These are phyloP conservation scores for Neoarius graeffei DNA, from an alignment of 2,113 vertebrate species.

Conservation along the genomic window DNA sequence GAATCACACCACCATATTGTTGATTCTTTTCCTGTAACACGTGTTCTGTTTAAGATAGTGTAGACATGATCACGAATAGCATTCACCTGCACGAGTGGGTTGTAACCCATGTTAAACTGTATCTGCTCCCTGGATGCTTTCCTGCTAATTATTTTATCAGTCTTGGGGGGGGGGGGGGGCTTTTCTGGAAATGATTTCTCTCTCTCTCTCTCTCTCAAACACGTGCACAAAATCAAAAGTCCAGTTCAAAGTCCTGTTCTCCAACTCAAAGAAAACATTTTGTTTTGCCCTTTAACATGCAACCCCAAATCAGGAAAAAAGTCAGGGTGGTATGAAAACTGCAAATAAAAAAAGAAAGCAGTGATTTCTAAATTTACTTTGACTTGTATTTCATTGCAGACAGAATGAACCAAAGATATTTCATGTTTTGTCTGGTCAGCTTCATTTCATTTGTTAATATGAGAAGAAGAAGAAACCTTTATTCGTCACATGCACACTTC, in stretches of 20 bases:
- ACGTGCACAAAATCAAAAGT: neutral
- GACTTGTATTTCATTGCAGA: no score
- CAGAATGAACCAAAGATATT: no score
- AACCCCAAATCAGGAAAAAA: no score
- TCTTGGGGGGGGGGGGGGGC: neutral
- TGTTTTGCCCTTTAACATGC: neutral
- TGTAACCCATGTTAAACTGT: neutral
- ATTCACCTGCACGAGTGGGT: neutral
- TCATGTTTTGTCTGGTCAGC: no score
- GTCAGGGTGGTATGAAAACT: no score
- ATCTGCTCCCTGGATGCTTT: neutral
- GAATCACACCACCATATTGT: neutral
- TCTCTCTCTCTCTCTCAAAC: neutral
- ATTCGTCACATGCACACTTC: no score
- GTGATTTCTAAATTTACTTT: no score
- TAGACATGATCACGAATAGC: neutral
- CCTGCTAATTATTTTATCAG: slow-evolving; percentile 13
- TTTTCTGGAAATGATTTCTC: neutral
- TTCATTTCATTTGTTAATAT: no score
- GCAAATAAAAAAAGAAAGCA: no score
- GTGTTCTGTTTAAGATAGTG: no score
- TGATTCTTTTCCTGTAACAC: neutral
- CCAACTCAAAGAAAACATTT: neutral
- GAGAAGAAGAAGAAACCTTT: no score
- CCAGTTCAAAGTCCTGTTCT: slow-evolving; percentile 14